Conservation (phyloP, 2,113 vertebrate genomes). For the Lutjanus erythropterus region DNA sequence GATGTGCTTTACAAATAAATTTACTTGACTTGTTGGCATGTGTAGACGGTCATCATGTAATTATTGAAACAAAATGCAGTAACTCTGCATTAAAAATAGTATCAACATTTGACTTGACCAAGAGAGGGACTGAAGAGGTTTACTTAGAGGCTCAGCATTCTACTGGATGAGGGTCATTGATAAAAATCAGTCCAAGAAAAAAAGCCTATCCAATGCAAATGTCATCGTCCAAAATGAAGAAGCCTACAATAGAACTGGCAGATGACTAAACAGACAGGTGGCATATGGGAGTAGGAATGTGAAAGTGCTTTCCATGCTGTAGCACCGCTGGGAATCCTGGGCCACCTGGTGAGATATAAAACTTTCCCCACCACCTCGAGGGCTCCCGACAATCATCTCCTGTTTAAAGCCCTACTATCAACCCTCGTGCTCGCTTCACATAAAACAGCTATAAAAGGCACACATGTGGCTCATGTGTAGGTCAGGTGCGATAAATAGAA, state of each 20-base stretch:
- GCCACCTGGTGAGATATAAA: conserved; percentile 40
- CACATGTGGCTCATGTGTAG: conserved; percentile 1
- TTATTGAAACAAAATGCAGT: not conserved
- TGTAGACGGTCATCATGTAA: not conserved
- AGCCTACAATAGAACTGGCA: conserved; percentile 21
- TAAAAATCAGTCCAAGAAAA: conserved; percentile 13
- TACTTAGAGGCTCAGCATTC: not conserved
- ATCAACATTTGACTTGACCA: conserved; percentile 10
- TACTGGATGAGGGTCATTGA: conserved; percentile 11
- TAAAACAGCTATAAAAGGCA: conserved; percentile 40
- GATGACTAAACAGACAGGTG: conserved; percentile 43
- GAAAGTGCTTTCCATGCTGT: conserved; percentile 35
- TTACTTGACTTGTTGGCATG: not conserved
- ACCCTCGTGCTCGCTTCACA: conserved; percentile 7
- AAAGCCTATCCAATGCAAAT: conserved; percentile 12
- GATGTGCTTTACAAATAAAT: not conserved
- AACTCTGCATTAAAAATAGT: conserved; percentile 41
- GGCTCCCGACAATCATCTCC: conserved; percentile 23
- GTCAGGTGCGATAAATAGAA: conserved; percentile 34
- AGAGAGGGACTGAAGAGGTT: conserved; percentile 8
- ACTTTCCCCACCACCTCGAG: conserved; percentile 21
- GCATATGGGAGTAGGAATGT: conserved; percentile 32
- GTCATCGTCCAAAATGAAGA: conserved; percentile 56
- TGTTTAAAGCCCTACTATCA: not conserved
- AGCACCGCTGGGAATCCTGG: conserved; percentile 11